Percentiles rank a stretch among this genome's conserved stretches.
Evolutionary conservation across 2,113 vertebrate species (phyloP).

Genomic region (Sander lucioperca): DNA sequence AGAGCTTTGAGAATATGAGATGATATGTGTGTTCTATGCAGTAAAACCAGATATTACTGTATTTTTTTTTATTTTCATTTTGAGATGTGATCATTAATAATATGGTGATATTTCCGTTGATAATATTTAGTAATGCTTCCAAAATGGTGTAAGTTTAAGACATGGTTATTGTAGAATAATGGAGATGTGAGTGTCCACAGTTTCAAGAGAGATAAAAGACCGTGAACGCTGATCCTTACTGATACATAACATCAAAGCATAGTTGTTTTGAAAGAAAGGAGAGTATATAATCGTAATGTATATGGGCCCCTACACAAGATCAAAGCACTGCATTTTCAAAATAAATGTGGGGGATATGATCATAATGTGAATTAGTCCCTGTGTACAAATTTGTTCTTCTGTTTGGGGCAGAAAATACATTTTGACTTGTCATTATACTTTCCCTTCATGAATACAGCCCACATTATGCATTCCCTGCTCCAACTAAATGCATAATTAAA

Average conservation of each 20-base stretch:
- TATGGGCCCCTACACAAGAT: conserved; percentile 38
- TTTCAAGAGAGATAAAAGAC: conserved; percentile 15
- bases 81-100: background rate
- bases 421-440: conserved; percentile 63
- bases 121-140: conserved; percentile 9
- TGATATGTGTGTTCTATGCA: background rate
- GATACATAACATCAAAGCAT: conserved; percentile 49
- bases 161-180: background rate
- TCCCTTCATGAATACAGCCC: conserved; percentile 37
- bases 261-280: conserved; percentile 37
- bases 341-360: conserved; percentile 30
- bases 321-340: conserved; percentile 41
- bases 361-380: conserved; percentile 54
- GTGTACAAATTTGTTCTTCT: conserved; percentile 46
- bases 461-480: conserved; percentile 57
- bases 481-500: conserved; percentile 73
- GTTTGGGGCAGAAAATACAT: conserved; percentile 52
- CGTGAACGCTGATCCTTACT: conserved; percentile 8
- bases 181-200: background rate
- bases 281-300: conserved; percentile 39
- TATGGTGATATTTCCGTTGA: conserved; percentile 16
- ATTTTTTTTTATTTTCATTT: background rate
- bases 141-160: background rate
- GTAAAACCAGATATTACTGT: background rate
- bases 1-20: conserved; percentile 1